These are phyloP conservation scores for Zophobas morio DNA, from an alignment of 1,140 invertebrate genomes.

Conservation along the genomic window DNA sequence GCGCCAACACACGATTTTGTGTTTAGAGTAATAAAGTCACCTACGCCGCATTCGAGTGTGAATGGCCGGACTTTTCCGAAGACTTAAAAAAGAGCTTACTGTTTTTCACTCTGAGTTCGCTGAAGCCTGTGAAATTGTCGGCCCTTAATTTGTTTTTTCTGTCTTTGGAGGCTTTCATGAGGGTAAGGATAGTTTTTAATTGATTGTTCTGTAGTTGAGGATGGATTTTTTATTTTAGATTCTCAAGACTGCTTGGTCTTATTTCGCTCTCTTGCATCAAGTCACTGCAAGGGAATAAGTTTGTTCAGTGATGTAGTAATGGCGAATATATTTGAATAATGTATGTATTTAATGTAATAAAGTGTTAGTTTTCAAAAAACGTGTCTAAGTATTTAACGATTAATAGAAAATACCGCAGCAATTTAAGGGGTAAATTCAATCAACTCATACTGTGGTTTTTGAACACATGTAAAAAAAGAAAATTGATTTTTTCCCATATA, in stretches of 20 bases:
- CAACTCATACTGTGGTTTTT: too few species aligned
- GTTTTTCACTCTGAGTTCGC: not conserved
- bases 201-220: not conserved
- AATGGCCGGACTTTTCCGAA: not conserved
- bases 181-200: not conserved
- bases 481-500: too few species aligned
- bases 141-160: constrained; percentile 17
- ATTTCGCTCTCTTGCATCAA: constrained; percentile 5
- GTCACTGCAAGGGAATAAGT: not conserved
- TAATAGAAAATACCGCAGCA: too few species aligned
- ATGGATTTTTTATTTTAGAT: constrained; percentile 7
- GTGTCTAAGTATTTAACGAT: too few species aligned
- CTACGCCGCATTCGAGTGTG: constrained; percentile 16
- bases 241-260: not conserved
- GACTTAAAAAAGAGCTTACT: not conserved
- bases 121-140: constrained; percentile 5
- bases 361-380: too few species aligned
- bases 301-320: not conserved
- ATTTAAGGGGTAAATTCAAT: too few species aligned
- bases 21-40: not conserved
- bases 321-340: too few species aligned
- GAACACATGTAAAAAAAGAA: too few species aligned
- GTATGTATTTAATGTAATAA: too few species aligned
- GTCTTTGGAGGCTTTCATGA: constrained; percentile 1
- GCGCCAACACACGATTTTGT: too few species aligned